phyloP scores from a whole-genome alignment of 2,113 vertebrate species.

The Clupea harengus region DNA sequence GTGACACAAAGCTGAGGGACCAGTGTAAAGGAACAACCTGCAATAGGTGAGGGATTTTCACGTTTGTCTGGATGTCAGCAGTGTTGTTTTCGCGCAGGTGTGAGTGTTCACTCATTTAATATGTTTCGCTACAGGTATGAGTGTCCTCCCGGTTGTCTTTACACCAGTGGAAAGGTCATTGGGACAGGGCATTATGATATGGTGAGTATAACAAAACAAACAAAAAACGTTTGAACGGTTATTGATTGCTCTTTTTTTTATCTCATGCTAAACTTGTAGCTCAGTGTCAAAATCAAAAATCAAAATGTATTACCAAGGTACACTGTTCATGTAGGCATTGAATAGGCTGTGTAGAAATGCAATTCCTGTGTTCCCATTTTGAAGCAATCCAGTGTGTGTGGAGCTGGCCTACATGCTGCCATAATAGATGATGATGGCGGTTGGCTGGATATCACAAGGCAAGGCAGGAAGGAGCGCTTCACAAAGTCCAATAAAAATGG shows the following conservation, averaged over 20 bases:
- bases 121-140: conserved; percentile 79
- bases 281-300: no score
- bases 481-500: conserved; percentile 90
- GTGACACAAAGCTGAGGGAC: conserved; percentile 91
- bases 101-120: background rate
- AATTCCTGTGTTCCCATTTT: conserved; percentile 27
- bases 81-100: background rate
- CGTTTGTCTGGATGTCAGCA: background rate
- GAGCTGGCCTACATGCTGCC: conserved; percentile 87
- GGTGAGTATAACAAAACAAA: conserved; percentile 73
- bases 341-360: background rate
- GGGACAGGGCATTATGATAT: conserved; percentile 94
- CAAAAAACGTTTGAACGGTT: background rate
- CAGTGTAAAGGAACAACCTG: conserved; percentile 97
- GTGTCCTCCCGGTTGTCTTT: conserved; percentile 90
- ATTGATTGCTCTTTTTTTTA: no score
- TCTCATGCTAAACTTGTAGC: no score
- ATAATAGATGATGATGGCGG: conserved; percentile 94
- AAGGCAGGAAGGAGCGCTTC: conserved; percentile 89
- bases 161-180: conserved; percentile 86
- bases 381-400: conserved; percentile 97
- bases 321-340: background rate
- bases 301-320: no score
- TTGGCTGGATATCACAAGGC: conserved; percentile 93
- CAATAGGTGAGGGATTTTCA: conserved; percentile 79